These are phyloP conservation scores for Fringilla coelebs DNA, from an alignment of 2,797 vertebrate species.

Conservation along the genomic window DNA sequence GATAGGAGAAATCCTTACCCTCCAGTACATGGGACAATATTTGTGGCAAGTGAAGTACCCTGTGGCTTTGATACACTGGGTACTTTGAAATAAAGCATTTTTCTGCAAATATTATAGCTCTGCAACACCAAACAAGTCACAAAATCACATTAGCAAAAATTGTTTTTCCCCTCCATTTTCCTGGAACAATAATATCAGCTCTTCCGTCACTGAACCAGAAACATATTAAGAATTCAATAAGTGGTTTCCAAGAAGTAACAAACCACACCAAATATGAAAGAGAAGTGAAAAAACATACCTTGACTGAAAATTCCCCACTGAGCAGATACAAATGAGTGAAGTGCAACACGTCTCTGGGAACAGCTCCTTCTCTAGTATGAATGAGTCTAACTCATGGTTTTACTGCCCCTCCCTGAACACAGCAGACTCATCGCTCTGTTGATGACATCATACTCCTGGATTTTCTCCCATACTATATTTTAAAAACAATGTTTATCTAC, in stretches of 20 bases:
- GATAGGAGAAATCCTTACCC: neutral
- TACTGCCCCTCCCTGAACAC: slow-evolving; percentile 42
- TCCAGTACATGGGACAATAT: neutral
- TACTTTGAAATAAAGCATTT: neutral
- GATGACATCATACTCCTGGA: slow-evolving; percentile 52
- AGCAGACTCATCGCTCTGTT: slow-evolving; percentile 37
- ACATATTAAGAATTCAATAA: neutral
- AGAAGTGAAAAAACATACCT: slow-evolving; percentile 43
- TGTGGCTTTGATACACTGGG: neutral
- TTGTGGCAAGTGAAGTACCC: neutral
- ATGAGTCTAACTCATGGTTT: slow-evolving; percentile 36
- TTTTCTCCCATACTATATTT: slow-evolving; percentile 9
- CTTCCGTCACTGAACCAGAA: neutral
- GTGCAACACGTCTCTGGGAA: neutral
- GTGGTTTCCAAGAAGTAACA: neutral
- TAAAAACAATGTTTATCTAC: neutral
- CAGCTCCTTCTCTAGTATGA: slow-evolving; percentile 10
- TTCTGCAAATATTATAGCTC: neutral
- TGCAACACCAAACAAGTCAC: neutral
- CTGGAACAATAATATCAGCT: neutral
- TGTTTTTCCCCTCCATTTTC: neutral
- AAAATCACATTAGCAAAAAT: neutral
- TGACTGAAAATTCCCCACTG: neutral
- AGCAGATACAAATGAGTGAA: neutral
- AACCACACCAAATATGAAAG: neutral